phyloP scores from a whole-genome alignment of 1,140 invertebrate species.

The Vollenhovia emeryi region DNA sequence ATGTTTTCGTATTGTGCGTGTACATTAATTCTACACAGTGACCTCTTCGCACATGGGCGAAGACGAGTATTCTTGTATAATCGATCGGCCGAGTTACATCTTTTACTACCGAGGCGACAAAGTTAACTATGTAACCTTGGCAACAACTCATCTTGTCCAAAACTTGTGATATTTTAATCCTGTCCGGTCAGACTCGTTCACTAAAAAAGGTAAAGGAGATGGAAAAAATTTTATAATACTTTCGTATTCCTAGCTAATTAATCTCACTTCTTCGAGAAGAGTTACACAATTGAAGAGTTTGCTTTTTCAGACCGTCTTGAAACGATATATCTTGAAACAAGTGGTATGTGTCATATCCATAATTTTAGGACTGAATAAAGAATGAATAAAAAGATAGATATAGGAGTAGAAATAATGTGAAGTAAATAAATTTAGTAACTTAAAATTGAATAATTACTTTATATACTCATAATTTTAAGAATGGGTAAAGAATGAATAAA shows the following conservation, averaged over 20 bases:
- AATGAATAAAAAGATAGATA: not conserved
- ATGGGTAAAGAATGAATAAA: too few species aligned
- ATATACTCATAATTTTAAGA: too few species aligned
- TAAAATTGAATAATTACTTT: too few species aligned
- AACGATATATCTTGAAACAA: not conserved
- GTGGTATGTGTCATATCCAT: not conserved
- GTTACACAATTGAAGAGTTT: slow-evolving; percentile 21
- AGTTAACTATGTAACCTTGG: slow-evolving; percentile 39
- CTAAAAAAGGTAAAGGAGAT: not conserved
- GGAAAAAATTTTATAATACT: slow-evolving; percentile 6
- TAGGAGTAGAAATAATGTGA: not conserved
- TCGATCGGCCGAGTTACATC: slow-evolving; percentile 9
- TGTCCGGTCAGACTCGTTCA: slow-evolving; percentile 30
- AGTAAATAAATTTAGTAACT: not conserved
- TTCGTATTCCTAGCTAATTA: not conserved
- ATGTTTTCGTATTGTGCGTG: not conserved
- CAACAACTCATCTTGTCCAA: not conserved
- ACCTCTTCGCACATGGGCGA: not conserved
- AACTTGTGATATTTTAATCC: slow-evolving; percentile 26
- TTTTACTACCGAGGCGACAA: slow-evolving; percentile 13
- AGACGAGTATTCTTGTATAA: not conserved
- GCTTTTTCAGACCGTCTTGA: not conserved
- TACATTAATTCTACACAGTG: not conserved
- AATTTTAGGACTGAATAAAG: not conserved
- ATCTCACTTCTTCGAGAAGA: not conserved